Conservation (phyloP, 2,888 invertebrate species). For the Cactoblastis cactorum region DNA sequence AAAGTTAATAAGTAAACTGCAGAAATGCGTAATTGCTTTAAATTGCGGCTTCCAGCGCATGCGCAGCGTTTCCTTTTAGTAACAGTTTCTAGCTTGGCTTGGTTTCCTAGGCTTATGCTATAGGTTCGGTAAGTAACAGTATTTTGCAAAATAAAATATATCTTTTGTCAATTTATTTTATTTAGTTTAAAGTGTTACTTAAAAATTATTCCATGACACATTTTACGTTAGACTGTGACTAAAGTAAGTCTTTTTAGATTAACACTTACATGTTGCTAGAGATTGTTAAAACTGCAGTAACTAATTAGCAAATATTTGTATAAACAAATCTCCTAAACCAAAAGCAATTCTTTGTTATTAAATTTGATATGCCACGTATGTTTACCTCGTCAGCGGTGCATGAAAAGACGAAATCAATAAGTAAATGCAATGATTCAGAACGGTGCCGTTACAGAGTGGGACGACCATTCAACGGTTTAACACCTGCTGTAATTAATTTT, state of each 20-base stretch:
- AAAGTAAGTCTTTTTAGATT: too few relatives aligned
- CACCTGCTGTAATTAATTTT: neutral
- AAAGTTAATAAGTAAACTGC: neutral
- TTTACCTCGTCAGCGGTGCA: constrained; percentile 6
- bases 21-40: constrained; percentile 24
- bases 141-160: too few relatives aligned
- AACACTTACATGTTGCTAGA: too few relatives aligned
- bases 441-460: constrained; percentile 51
- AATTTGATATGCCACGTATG: neutral
- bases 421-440: constrained; percentile 55
- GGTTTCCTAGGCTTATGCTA: neutral
- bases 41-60: constrained; percentile 24
- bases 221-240: too few relatives aligned
- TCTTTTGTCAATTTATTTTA: too few relatives aligned
- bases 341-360: neutral
- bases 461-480: constrained; percentile 29
- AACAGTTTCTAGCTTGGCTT: constrained; percentile 18
- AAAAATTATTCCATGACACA: too few relatives aligned
- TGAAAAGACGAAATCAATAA: constrained; percentile 42
- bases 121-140: too few relatives aligned
- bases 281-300: too few relatives aligned
- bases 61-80: constrained; percentile 33
- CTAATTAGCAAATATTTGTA: too few relatives aligned
- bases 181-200: too few relatives aligned
- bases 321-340: neutral